Evolutionary conservation across 2,888 invertebrate genomes (phyloP), one percentile per base, ranked within the genome.

Genomic region (Physocephala rufipes): DNA sequence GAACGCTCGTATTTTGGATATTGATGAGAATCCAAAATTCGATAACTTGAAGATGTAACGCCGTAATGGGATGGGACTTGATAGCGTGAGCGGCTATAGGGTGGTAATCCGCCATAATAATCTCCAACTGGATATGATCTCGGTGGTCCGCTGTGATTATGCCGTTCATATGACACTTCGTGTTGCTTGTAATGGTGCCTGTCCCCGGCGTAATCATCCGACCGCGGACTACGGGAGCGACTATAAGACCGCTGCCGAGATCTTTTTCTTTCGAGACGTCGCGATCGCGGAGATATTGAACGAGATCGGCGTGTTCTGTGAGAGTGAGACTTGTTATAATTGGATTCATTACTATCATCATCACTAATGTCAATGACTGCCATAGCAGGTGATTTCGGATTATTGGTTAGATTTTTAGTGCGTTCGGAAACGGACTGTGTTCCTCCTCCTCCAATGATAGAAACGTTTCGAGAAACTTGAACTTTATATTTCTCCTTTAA

Each of bases 401-500:
- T 49, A 21, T 36, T 64, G 19, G 43, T 45, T 43, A 55, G 13
- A 24, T 1, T 59, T 13, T 69, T 45, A 26, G 19, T 21, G 45
- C 72, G 65, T 43, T 70, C 30, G n/a, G 2, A 0, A 75, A 67
- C 12, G 74, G 75, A 12, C 58, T 51, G 53, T 13, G 28, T 59
- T 28, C 59, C 53, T 19, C 66, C 43, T 13, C 65, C 45, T 36
- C 36, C 36, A 36, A 7, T 36, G 5, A 24, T 21, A 16, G 67
- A 13, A 0, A 58, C 45, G 49, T 75, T 73, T 26, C 75, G 74
- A 30, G 75, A 73, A 15, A 80, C 72, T 15, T 82, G 80, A n/a
- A 86, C 80, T 43, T 82, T 83, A 72, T 81, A 86, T 71, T 84
- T 82, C n/a, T 86, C 81, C 74, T 85, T 84, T 0, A 86, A 74